Base-by-base conservation (phyloP, 1,140 invertebrate species). In the Radopholus similis region DNA sequence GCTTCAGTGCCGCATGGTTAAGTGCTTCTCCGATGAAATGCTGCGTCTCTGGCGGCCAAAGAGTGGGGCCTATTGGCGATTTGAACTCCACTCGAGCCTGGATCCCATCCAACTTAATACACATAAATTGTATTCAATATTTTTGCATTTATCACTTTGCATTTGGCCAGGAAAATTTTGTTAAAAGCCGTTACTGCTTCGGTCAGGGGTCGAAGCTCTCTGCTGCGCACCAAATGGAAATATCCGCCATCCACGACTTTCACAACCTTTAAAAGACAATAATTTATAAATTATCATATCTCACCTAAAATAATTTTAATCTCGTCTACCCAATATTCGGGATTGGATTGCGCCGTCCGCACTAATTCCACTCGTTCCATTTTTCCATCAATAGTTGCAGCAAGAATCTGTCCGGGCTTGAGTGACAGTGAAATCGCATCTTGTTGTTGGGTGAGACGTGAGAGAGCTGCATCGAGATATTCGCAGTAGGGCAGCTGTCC, bases 321-420 rank as follows among this genome's bases (percentile, higher is more conserved):
- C 3, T 42, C 23, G 0, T 11, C n/a, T 26, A 62, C 51, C 66
- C 66, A 68, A 49, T 66, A 68, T 21, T 64, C 40, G 15, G 21
- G 26, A 34, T 66, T 47, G 11, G 64, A 26, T 21, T 23, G 56
- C 35, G 58, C 40, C 26, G 28, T 26, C 2, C 57, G 34, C 37
- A 68, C 47, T n/a, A 68, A 42, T 68, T 68, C 35, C 15, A 68
- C 66, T 18, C 66, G 59, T 49, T 64, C 63, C 66, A 57, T 65
- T 32, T 32, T 47, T 44, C 26, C 66, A 34, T 68, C 58, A 30
- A 68, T 18, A 56, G 64, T 35, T 3, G 66, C 30, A 8, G 63
- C 64, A 37, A 69, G 49, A 35, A 67, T 35, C 26, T 55, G 37
- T 49, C 66, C 66, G 18, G n/a, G 34, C 35, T 55, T 34, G 40